phyloP scores from a whole-genome alignment of 2,888 invertebrate genomes.

The Phengaris alcon region DNA sequence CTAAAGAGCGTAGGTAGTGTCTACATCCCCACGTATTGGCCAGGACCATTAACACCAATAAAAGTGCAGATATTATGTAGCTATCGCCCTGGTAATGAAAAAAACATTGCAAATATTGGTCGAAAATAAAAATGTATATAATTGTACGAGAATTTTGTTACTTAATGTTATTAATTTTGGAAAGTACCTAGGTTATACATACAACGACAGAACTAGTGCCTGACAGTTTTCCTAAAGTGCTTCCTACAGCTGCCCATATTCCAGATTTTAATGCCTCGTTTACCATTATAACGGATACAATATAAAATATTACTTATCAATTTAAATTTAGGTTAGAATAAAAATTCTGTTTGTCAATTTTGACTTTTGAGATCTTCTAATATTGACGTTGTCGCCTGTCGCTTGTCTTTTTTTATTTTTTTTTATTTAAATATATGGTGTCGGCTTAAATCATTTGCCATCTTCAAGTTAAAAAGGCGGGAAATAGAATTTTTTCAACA shows the following conservation, averaged over 20 bases:
- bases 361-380: no score
- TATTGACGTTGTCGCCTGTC: background rate
- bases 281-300: slow-evolving; percentile 49
- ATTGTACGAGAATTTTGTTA: background rate
- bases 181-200: slow-evolving; percentile 42
- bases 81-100: slow-evolving; percentile 55
- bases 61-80: slow-evolving; percentile 55
- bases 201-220: slow-evolving; percentile 66
- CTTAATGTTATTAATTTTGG: background rate
- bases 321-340: no score
- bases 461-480: no score
- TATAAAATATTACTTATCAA: no score
- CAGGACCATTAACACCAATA: slow-evolving; percentile 75
- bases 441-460: no score
- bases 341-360: no score
- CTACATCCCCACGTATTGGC: slow-evolving; percentile 81
- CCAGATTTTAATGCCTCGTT: slow-evolving; percentile 80
- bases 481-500: no score
- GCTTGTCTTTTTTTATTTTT: no score
- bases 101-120: background rate
- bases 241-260: slow-evolving; percentile 80
- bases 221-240: slow-evolving; percentile 82
- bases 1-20: slow-evolving; percentile 81
- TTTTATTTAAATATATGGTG: no score
- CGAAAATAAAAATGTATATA: background rate